Percentiles rank a stretch among this genome's conserved stretches.
Evolutionary conservation across 2,888 invertebrate species (phyloP).

Genomic region (Onthophagus sagittarius): DNA sequence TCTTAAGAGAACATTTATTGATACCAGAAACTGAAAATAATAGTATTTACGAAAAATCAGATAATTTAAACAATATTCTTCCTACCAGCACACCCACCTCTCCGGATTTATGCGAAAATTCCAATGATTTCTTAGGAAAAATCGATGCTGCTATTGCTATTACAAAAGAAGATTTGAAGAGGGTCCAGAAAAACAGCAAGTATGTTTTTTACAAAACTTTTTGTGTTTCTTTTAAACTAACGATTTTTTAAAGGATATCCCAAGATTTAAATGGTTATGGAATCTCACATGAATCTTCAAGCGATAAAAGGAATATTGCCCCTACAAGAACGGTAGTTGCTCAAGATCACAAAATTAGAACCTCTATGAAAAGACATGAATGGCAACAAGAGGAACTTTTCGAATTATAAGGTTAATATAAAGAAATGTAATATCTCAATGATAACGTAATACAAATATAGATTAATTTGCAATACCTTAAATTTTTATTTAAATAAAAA

Average conservation of each 20-base stretch:
- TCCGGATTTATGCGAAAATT: constrained; percentile 62
- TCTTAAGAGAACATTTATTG: constrained; percentile 81
- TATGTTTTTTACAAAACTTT: constrained; percentile 53
- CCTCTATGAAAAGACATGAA: constrained; percentile 72
- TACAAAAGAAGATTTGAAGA: constrained; percentile 78
- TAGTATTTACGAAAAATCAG: constrained; percentile 26
- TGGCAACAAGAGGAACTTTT: constrained; percentile 82
- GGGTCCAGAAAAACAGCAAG: constrained; percentile 77
- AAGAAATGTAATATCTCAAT: not conserved
- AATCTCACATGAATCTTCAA: constrained; percentile 46
- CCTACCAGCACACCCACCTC: constrained; percentile 28
- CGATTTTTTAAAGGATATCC: not conserved
- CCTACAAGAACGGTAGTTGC: constrained; percentile 58
- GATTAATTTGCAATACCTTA: not conserved
- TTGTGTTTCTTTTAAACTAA: constrained; percentile 28
- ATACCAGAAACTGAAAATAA: constrained; percentile 60
- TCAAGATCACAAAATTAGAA: constrained; percentile 75
- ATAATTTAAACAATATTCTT: constrained; percentile 14
- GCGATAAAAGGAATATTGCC: constrained; percentile 37
- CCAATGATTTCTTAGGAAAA: constrained; percentile 77
- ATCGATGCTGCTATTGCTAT: constrained; percentile 80
- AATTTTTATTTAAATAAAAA: not conserved
- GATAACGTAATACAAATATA: not conserved
- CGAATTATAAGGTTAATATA: constrained; percentile 71
- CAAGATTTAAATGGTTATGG: constrained; percentile 27